Conservation (phyloP, 2,113 vertebrate species). For the Felis catus region F.catus_Fca126_mat1.0 CM031412.1:31972001-31972500, state of each 20-base stretch:
- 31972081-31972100: not conserved
- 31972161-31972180: not conserved
- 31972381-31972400: not conserved
- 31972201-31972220: not conserved
- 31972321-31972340: not conserved
- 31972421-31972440: conserved; percentile 6
- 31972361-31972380: not conserved
- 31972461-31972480: not conserved
- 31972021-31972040: not conserved
- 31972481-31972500: not conserved
- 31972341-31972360: not conserved
- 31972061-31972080: not conserved
- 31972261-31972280: not conserved
- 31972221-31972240: not conserved
- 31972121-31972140: not conserved
- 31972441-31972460: conserved; percentile 15
- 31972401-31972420: conserved; percentile 27
- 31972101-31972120: not conserved
- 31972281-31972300: not conserved
- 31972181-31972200: not conserved
- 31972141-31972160: not conserved
- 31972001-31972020: not conserved
- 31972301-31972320: not conserved
- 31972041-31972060: not conserved
- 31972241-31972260: not conserved